These are phyloP conservation scores for Loxodonta africana DNA, from an alignment of 2,113 vertebrate genomes.

Conservation along the genomic window DNA sequence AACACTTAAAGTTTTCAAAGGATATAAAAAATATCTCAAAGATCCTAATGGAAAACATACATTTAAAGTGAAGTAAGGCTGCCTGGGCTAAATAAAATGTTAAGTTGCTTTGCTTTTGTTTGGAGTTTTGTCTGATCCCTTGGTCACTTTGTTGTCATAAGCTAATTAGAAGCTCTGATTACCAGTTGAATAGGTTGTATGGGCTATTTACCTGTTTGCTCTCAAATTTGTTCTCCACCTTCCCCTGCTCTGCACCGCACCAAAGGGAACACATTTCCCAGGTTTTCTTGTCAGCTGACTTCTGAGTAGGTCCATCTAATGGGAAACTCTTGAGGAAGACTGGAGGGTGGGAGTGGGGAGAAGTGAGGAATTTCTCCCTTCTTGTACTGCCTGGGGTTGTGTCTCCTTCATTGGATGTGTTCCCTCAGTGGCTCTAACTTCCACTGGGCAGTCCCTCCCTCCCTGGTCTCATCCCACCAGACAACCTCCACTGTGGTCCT, in stretches of 20 bases:
- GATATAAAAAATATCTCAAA: neutral
- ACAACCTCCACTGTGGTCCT: neutral
- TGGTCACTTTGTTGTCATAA: slow-evolving; percentile 17
- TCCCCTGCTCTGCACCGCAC: neutral
- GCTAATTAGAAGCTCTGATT: neutral
- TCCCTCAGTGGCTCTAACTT: neutral
- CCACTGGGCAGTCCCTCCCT: neutral
- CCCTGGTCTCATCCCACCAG: neutral
- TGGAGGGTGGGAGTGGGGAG: neutral
- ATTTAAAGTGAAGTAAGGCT: neutral
- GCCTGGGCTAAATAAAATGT: neutral
- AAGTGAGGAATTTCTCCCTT: neutral
- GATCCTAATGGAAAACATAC: neutral
- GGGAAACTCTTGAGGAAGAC: no score
- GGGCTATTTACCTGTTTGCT: neutral
- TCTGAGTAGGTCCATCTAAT: no score
- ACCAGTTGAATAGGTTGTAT: neutral
- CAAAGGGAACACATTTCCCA: neutral
- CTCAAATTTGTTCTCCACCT: neutral
- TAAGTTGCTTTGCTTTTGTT: slow-evolving; percentile 35
- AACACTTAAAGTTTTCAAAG: neutral
- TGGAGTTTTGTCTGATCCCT: neutral
- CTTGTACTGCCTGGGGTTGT: neutral
- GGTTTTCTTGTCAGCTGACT: no score
- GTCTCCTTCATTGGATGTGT: neutral